Evolutionary conservation across 1,140 invertebrate genomes (phyloP), one percentile per base, ranked within the genome.

Genomic region (Phocides pigmalion): DNA sequence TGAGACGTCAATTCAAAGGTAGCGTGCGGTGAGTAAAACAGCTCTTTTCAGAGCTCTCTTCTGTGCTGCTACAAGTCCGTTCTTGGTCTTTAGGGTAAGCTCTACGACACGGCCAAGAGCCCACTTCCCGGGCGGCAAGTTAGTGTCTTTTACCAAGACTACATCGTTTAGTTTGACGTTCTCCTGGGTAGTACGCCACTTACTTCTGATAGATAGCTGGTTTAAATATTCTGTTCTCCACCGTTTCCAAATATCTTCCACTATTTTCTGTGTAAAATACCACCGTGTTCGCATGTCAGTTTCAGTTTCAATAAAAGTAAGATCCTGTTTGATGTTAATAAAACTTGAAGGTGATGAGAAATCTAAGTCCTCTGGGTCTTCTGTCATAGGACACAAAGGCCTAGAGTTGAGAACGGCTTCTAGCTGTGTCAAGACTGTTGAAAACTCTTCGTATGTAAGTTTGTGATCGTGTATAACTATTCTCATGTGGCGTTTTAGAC

Each of bases 401-500:
- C 49, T 16, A 6, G 49, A 51, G 32, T 51, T 51, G 14, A 51
- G 28, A 25, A 35, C 15, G 11, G 9, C 47, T 15, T 50, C 47
- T 35, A 50, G 16, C 14, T 50, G 25, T 32, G 22, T 50, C 14
- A 50, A 32, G 11, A 32, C 16, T n/a, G 44, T 46, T 19, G 44
- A n/a, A n/a, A 75, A 67, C 47, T 81, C 78, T 54, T 82, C 80
- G 42, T 59, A 81, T 6, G 69, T 79, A 0, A 87, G 56, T n/a
- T n/a, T n/a, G n/a, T n/a, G n/a, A n/a, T n/a, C n/a, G n/a, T n/a
- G n/a, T n/a, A n/a, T n/a, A n/a, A n/a, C 51, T 15, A 51, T 15
- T 14, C 37, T 49, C 20, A 63, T 20, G 28, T 67, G 65, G 32
- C 58, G 19, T 20, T 67, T 67, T 3, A 62, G 15, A 20, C 42